Base-by-base conservation (phyloP, 1,140 invertebrate genomes). In the Hesperophylax magnus region DNA sequence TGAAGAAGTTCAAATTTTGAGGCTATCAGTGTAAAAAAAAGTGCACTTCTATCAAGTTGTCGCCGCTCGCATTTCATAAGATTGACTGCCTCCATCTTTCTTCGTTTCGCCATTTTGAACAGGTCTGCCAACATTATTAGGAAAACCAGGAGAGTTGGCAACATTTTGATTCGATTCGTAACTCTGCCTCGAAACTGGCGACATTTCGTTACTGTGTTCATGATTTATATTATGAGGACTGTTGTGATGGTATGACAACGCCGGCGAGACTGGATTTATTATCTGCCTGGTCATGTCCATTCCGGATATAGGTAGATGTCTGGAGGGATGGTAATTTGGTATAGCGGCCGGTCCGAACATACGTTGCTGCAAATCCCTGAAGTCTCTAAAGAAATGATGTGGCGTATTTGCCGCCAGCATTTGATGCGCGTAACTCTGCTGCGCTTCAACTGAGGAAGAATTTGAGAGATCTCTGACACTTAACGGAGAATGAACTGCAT, bases 11-110 rank as follows among this genome's bases (percentile, higher is more conserved):
- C 7, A 58, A 58, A 58, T n/a, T 17, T 56, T n/a, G 4, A 56
- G 17, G 15, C 7, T 18, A 20, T 58, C 11, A 58, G 5, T 58
- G 20, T 58, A 58, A 58, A 58, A 47, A 14, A 47, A 34, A 34
- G 34, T 34, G 39, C 39, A 14, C 2, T 47, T 24, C 27, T 34
- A 31, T 65, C 58, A 83, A 78, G 47, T 80, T 39, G 82, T 76
- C 1, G 75, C 79, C 27, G 78, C 76, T 78, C 69, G 78, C 79
- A 83, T 78, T 76, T 83, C 79, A 20, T 80, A 81, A n/a, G 82
- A 69, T 24, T 56, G 61, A 31, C 63, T 60, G 20, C 61, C 60
- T n/a, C 78, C 72, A 7, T 77, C 63, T 34, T 75, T 80, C 65
- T 54, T 80, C 78, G 18, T 11, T 31, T 56, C 67, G 3, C 39